Conservation (phyloP, 2,797 vertebrate genomes). For the Scleropages formosus region DNA sequence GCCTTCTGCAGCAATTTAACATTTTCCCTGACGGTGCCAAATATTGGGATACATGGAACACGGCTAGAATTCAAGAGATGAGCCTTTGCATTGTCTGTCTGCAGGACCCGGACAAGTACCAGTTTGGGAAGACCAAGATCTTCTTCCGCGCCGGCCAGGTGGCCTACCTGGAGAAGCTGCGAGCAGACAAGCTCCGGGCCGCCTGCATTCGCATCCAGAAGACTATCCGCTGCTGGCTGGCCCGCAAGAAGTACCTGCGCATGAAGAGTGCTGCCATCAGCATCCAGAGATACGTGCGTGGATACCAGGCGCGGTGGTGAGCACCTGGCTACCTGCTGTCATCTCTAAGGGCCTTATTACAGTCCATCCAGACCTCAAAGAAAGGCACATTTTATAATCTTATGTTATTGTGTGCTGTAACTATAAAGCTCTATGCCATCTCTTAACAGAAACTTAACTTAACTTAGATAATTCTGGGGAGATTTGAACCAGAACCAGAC, state of each 20-base stretch:
- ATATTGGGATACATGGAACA: no score
- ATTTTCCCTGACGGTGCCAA: no score
- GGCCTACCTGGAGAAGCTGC: conserved; percentile 93
- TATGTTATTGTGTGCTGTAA: not conserved
- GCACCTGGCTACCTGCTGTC: conserved; percentile 34
- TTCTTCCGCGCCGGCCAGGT: conserved; percentile 98
- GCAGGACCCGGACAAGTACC: conserved; percentile 97
- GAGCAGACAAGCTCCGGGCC: conserved; percentile 89
- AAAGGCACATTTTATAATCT: not conserved
- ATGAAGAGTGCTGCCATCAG: conserved; percentile 84
- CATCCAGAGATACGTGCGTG: conserved; percentile 89
- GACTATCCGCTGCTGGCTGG: conserved; percentile 93
- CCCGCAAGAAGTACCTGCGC: conserved; percentile 89
- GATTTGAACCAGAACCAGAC: not conserved
- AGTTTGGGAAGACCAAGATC: conserved; percentile 99
- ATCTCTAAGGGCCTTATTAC: not conserved
- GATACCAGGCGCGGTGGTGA: conserved; percentile 95
- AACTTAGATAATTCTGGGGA: not conserved
- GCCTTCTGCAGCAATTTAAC: no score
- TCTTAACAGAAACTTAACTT: not conserved
- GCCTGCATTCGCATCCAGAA: conserved; percentile 98
- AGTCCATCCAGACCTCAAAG: not conserved
- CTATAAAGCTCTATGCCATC: not conserved
- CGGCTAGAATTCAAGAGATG: not conserved
- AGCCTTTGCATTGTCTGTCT: conserved; percentile 5